Evolutionary conservation across 2,797 vertebrate genomes (phyloP).

Genomic region (Falco columbarius): DNA sequence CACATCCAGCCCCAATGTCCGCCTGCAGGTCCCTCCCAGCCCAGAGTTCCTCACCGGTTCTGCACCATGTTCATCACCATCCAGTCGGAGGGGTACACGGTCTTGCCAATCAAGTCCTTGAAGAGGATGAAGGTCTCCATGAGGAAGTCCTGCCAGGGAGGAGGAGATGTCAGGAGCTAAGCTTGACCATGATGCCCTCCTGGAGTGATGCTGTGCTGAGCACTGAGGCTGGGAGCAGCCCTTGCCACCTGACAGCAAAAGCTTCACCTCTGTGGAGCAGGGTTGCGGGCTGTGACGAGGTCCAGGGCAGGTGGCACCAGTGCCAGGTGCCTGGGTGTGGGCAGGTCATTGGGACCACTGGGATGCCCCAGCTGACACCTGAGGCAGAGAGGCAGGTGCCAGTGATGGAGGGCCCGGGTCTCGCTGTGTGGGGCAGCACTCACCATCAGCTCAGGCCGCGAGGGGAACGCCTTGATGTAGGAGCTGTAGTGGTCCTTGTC

Average conservation of each 20-base stretch:
- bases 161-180: not conserved
- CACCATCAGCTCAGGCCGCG: slow-evolving; percentile 59
- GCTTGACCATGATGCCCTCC: not conserved
- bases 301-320: not conserved
- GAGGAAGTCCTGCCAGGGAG: slow-evolving; percentile 54
- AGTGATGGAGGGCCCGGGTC: rapidly evolving
- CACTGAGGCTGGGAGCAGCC: rapidly evolving
- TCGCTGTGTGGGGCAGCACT: not conserved
- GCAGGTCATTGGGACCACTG: not conserved
- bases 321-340: not conserved
- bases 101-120: slow-evolving; percentile 70
- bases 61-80: slow-evolving; percentile 74
- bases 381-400: not conserved
- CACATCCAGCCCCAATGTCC: rapidly evolving
- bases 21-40: not conserved
- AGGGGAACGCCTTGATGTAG: slow-evolving; percentile 52
- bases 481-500: slow-evolving; percentile 54
- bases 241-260: rapidly evolving
- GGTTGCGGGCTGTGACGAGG: rapidly evolving
- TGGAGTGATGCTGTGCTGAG: rapidly evolving
- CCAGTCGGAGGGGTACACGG: slow-evolving; percentile 59
- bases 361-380: rapidly evolving
- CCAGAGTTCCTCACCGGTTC: slow-evolving; percentile 49
- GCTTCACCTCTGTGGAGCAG: not conserved
- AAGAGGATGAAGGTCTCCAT: slow-evolving; percentile 75